Percentiles rank a stretch among this genome's conserved stretches.
Evolutionary conservation across 2,888 invertebrate genomes (phyloP).

Genomic region (Mythimna pallens): DNA sequence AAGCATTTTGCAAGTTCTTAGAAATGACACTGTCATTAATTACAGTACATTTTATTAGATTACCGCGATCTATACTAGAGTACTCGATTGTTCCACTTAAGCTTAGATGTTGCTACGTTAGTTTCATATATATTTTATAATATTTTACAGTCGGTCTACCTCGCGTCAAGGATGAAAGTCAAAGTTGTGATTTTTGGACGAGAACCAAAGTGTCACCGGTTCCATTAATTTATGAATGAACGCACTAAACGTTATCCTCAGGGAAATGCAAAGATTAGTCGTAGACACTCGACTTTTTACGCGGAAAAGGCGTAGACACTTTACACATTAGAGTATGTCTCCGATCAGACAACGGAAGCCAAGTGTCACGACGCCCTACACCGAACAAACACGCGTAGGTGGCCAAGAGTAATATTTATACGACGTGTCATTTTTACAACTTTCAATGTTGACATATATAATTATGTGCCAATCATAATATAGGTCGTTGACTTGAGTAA

Average conservation of each 20-base stretch:
- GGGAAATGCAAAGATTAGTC: constrained; percentile 56
- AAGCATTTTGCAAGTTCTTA: constrained; percentile 53
- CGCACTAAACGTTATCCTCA: constrained; percentile 62
- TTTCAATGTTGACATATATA: constrained; percentile 60
- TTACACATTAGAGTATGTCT: constrained; percentile 34
- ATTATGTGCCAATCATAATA: constrained; percentile 36
- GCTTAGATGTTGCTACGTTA: constrained; percentile 55
- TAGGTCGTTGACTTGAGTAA: constrained; percentile 53
- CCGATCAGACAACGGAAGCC: constrained; percentile 52
- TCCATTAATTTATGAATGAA: constrained; percentile 79
- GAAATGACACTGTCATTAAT: constrained; percentile 58
- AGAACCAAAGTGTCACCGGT: constrained; percentile 72
- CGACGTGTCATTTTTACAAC: constrained; percentile 53
- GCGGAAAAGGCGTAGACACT: constrained; percentile 48
- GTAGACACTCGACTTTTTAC: constrained; percentile 50
- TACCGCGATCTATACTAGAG: constrained; percentile 46
- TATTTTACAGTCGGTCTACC: constrained; percentile 62
- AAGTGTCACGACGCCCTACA: constrained; percentile 58
- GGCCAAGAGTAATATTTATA: constrained; percentile 51
- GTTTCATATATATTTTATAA: constrained; percentile 11
- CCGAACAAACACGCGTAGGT: constrained; percentile 39
- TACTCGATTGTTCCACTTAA: constrained; percentile 48
- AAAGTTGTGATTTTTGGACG: constrained; percentile 77
- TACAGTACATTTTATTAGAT: constrained; percentile 58
- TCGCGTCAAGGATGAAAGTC: constrained; percentile 79